Base-by-base conservation (phyloP, 2,797 vertebrate genomes). In the Takifugu ocellatus region DNA sequence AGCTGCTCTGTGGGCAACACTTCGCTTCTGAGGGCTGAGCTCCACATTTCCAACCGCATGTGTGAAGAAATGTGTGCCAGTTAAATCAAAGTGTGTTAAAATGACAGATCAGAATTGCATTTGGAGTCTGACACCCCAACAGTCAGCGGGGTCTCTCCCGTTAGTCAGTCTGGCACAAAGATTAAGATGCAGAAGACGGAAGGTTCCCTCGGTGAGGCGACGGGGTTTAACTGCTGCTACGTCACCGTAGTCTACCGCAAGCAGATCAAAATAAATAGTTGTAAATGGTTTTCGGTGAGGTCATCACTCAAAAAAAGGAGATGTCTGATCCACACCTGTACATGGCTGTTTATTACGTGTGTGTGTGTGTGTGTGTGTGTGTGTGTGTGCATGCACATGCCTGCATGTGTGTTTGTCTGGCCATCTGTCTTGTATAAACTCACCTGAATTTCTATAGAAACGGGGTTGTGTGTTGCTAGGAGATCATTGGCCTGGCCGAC, bases 381-480 rank as follows among this genome's bases (percentile, higher is more conserved):
- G 51, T 42, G 33, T 54, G 36, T 55, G 16, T 12, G 24, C 45
- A 15, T 54, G 53, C 44, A 25, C 27, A 25, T 55, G 53, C 29
- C 24, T 26, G 33, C 31, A 56, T 44, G 55, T 11, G 63, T 17
- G 51, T 49, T 43, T 33, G 44, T 0, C 14, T 0, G 51, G 11
- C 77, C 82, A 86, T 84, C 84, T 85, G 84, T 80, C 73, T 59
- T 72, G 70, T 81, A 63, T 53, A 84, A 77, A 61, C 61, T 79
- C 73, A 83, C 81, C 75, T 79, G 59, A 21, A 61, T 58, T 46
- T 61, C 67, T 47, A 59, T 55, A 77, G 78, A 77, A 78, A 73
- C 72, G 15, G n/a, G 47, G 51, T 52, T 77, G 47, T 46, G 56
- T 56, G 84, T 88, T 88, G 86, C 86, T 79, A 84, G 66, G 86